phyloP scores from a whole-genome alignment of 1,140 invertebrate genomes.

The Araneus ventricosus region DNA sequence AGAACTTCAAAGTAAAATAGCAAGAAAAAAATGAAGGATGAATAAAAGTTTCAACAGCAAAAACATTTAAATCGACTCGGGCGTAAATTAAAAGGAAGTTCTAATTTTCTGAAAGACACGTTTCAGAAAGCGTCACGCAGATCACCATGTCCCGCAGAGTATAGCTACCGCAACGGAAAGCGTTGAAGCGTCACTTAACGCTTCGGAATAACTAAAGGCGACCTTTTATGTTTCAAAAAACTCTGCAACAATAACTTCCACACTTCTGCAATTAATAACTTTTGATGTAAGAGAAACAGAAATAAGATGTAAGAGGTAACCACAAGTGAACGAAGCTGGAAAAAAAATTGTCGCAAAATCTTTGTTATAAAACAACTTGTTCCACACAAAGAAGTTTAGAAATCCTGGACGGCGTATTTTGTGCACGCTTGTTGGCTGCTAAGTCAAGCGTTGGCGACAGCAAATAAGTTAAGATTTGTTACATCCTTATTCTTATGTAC shows the following conservation, averaged over 20 bases:
- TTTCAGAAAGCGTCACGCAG: background rate
- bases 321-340: background rate
- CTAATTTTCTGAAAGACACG: constrained; percentile 6
- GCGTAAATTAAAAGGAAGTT: constrained; percentile 3
- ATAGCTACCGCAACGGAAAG: background rate
- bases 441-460: background rate
- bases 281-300: constrained; percentile 30
- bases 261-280: constrained; percentile 53
- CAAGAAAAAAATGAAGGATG: background rate
- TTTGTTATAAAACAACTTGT: background rate
- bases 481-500: background rate
- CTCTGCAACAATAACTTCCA: constrained; percentile 15
- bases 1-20: background rate
- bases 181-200: background rate
- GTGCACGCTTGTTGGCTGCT: constrained; percentile 25
- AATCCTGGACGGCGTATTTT: constrained; percentile 7
- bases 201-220: background rate
- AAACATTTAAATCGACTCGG: background rate
- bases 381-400: background rate
- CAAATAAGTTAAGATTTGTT: constrained; percentile 36
- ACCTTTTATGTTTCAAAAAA: constrained; percentile 28
- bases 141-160: background rate
- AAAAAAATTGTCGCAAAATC: background rate
- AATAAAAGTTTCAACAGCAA: background rate
- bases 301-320: constrained; percentile 39